Base-by-base conservation (phyloP, 2,888 invertebrate species). In the Diloba caeruleocephala region DNA sequence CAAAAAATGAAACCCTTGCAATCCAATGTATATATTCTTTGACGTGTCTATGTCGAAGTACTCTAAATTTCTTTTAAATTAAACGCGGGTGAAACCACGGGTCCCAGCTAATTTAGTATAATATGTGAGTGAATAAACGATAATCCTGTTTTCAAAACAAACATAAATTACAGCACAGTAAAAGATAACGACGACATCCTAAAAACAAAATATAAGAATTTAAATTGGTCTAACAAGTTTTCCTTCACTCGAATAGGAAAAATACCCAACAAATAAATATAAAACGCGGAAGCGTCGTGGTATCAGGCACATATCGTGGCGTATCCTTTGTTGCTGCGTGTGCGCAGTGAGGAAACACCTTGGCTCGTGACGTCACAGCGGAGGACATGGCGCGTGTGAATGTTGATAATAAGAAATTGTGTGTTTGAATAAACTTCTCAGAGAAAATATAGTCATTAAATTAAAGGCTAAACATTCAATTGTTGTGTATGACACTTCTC, bases 291-390 rank as follows among this genome's bases (percentile, higher is more conserved):
- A 79, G 73, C 67, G 15, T 38, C 50, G 59, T 60, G 57, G 63
- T 72, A 71, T 72, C 71, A 55, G 52, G 56, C 73, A 68, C 70
- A 67, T 74, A 77, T 76, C 74, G 74, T 68, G 68, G 60, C 69
- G 74, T 79, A 79, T 78, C 78, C 81, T 81, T 79, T 79, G 78
- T 77, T 76, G 65, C 56, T 78, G 71, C 58, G 64, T 52, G 68
- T 57, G 57, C 58, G 71, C 71, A 74, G 71, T 71, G 68, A 82
- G 81, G 81, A 82, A 82, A 75, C 69, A 73, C 81, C 81, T 82
- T 82, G 59, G 48, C 48, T 32, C 54, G 64, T 62, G 64, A 59
- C 72, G 64, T 58, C 62, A 68, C 51, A 19, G 28, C 21, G 19
- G 67, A 71, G 65, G 70, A 71, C 72, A 59, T 34, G 37, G 14